Percentiles rank a stretch among this genome's conserved stretches.
Conservation (phyloP, 2,888 invertebrate genomes). For the Leucozona laternaria region DNA sequence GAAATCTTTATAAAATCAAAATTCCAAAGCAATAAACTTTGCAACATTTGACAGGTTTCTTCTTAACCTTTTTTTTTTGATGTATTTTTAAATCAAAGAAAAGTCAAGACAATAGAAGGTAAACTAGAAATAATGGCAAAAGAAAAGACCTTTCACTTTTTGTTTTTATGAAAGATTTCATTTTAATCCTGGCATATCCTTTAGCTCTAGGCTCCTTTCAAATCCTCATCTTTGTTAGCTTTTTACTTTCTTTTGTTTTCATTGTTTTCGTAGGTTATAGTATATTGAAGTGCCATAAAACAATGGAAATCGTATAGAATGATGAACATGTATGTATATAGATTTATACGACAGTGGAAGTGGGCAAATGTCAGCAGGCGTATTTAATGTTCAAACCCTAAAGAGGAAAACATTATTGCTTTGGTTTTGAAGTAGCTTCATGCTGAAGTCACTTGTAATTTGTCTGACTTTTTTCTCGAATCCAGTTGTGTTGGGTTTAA, state of each 20-base stretch:
- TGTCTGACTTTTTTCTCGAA: neutral
- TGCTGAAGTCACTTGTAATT: neutral
- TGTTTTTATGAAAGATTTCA: slow-evolving; percentile 49
- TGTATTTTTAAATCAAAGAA: slow-evolving; percentile 15
- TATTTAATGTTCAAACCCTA: neutral
- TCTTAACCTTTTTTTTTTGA: neutral
- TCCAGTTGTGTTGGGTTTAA: neutral
- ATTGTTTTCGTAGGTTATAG: neutral
- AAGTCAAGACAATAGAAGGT: slow-evolving; percentile 27
- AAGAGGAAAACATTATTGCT: neutral
- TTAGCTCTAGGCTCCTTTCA: slow-evolving; percentile 6
- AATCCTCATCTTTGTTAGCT: slow-evolving; percentile 8
- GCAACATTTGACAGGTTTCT: neutral
- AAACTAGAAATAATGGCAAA: slow-evolving; percentile 28
- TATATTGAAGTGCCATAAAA: slow-evolving; percentile 12
- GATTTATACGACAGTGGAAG: neutral
- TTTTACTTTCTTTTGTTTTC: slow-evolving; percentile 6
- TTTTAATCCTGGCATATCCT: slow-evolving; percentile 43
- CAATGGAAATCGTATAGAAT: slow-evolving; percentile 2
- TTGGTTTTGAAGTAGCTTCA: slow-evolving; percentile 9
- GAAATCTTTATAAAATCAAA: neutral
- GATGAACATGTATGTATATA: neutral
- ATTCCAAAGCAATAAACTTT: neutral
- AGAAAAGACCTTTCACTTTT: slow-evolving; percentile 50
- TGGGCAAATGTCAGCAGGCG: slow-evolving; percentile 8